Conservation (phyloP, 2,797 vertebrate genomes). For the Scolopax bukidnonensis region DNA sequence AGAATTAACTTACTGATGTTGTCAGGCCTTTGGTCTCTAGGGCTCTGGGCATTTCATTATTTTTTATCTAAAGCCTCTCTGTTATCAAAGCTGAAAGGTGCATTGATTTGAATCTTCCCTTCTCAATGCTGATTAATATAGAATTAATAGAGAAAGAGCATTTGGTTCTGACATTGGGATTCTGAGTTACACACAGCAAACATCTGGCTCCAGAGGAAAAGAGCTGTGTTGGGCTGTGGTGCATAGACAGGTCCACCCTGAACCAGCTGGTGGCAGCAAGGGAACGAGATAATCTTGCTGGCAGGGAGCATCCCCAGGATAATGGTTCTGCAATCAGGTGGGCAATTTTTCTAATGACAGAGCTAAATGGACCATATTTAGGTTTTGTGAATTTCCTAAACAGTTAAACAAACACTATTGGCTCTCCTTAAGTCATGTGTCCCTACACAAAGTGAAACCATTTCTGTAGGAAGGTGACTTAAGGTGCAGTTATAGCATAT, state of each 20-base stretch:
- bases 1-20: neutral
- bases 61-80: constrained; percentile 43
- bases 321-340: neutral
- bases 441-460: neutral
- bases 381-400: neutral
- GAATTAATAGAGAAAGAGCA: neutral
- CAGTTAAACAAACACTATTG: neutral
- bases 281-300: neutral
- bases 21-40: neutral
- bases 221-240: neutral
- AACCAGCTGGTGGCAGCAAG: neutral
- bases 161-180: neutral
- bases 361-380: neutral
- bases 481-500: neutral
- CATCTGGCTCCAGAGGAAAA: neutral
- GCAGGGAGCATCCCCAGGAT: neutral
- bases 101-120: constrained; percentile 28
- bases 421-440: neutral
- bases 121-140: neutral
- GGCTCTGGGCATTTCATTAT: constrained; percentile 18
- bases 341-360: neutral
- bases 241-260: fast-evolving
- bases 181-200: neutral
- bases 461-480: neutral
- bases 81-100: constrained; percentile 34